Evolutionary conservation across 2,888 invertebrate genomes (phyloP), one percentile per base, ranked within the genome.

Genomic region (Lasioglossum calceatum): DNA sequence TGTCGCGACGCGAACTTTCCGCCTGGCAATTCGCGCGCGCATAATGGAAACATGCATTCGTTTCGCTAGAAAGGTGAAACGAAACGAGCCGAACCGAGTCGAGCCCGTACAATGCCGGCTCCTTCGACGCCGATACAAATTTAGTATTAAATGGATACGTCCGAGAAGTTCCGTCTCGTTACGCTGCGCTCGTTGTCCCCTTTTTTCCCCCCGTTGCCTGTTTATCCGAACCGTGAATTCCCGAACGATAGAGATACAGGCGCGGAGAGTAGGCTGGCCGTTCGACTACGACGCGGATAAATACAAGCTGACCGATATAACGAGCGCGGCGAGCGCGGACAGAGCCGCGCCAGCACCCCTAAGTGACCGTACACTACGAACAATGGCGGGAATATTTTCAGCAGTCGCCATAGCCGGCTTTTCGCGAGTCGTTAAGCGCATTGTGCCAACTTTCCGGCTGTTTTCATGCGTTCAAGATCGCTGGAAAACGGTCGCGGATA

Each of bases 41-140:
- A 90, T 90, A 90, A 90, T 90, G 87, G 89, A 85, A 81, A 85
- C 71, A 83, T 71, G 79, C 80, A 32, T 70, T 83, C 84, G 83
- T 84, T 77, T 76, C 83, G 76, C 50, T 32, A 58, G 73, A 73
- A 42, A 83, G 47, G 82, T 23, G 83, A 76, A 82, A 77, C 86
- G 64, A 44, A 39, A 77, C 72, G 81, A 81, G 70, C 80, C 50
- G 61, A 78, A 32, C 64, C 64, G 64, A 32, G 7, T 8, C 19
- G 64, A 64, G 50, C 14, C n/a, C 72, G 77, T 78, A 79, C 61
- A 87, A 87, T 77, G 87, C 84, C 64, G 84, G 74, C 58, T 79
- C 54, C 50, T 75, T 42, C 79, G 87, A 87, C 74, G 87, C 58
- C 71, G 79, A 87, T 87, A 87, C 87, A 87, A 87, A 87, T 87